Evolutionary conservation across 2,888 invertebrate species (phyloP).

Genomic region (Clepsis dumicolana): DNA sequence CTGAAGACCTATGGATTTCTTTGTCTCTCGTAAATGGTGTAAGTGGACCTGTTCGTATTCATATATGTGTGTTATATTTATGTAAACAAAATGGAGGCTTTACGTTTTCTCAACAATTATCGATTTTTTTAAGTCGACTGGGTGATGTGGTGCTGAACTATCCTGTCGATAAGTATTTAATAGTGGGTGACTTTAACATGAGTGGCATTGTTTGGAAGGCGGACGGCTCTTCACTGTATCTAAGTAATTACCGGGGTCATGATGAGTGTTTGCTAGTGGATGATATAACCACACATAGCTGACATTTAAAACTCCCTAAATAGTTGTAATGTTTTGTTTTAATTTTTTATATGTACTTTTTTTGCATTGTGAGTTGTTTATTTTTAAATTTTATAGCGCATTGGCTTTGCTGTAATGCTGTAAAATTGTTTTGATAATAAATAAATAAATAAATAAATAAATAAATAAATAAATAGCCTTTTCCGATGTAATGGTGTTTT

Average conservation of each 20-base stretch:
- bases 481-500: conserved; percentile 19
- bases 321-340: too few relatives aligned
- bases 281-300: conserved; percentile 1
- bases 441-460: too few relatives aligned
- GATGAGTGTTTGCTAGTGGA: conserved; percentile 11
- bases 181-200: conserved; percentile 3
- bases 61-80: conserved; percentile 13
- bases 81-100: conserved; percentile 1
- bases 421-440: too few relatives aligned
- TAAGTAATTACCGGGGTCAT: not conserved
- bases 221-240: not conserved
- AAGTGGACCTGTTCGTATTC: not conserved
- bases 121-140: not conserved
- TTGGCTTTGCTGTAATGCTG: too few relatives aligned
- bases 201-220: not conserved
- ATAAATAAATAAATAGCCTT: too few relatives aligned
- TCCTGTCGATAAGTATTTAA: not conserved
- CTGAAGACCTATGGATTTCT: conserved; percentile 13
- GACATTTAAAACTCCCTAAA: too few relatives aligned
- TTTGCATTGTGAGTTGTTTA: too few relatives aligned
- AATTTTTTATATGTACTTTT: too few relatives aligned
- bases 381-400: too few relatives aligned
- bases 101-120: conserved; percentile 6
- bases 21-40: not conserved
- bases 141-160: not conserved